phyloP scores from a whole-genome alignment of 2,113 vertebrate genomes.

The Craseonycteris thonglongyai region DNA sequence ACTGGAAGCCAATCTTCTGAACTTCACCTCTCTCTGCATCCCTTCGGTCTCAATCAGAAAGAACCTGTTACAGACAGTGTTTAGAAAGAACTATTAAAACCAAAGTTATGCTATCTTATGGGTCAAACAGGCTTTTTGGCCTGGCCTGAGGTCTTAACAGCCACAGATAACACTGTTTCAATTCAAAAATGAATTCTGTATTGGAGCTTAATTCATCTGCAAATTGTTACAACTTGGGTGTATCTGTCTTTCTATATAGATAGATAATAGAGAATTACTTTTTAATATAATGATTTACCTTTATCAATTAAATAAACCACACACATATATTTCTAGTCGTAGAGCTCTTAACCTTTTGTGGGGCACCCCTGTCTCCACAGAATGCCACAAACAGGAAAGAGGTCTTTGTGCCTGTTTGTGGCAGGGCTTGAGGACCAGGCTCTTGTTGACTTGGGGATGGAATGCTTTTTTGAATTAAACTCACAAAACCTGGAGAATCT shows the following conservation, averaged over 20 bases:
- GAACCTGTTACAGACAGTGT: not conserved
- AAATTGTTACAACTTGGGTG: not conserved
- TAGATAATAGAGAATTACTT: not conserved
- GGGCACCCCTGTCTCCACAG: not conserved
- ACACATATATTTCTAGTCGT: not conserved
- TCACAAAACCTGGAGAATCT: not conserved
- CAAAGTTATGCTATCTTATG: not conserved
- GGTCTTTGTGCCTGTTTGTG: not conserved
- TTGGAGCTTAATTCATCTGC: slow-evolving; percentile 24
- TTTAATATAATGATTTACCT: slow-evolving; percentile 15
- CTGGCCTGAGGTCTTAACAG: not conserved
- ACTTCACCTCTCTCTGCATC: not conserved
- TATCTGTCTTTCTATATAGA: not conserved
- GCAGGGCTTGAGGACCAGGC: not conserved
- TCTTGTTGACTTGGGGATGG: not conserved
- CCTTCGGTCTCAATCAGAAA: not conserved
- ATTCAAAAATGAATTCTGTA: slow-evolving; percentile 54
- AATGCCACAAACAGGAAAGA: not conserved
- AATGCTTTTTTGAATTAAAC: not conserved
- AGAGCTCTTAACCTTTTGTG: not conserved
- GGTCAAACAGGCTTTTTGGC: not conserved
- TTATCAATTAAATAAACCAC: slow-evolving; percentile 5
- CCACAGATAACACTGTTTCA: slow-evolving; percentile 27
- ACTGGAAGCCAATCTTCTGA: not conserved
- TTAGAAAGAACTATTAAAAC: not conserved